phyloP scores from a whole-genome alignment of 2,888 invertebrate genomes.

The Parapristionchus giblindavisi region DNA sequence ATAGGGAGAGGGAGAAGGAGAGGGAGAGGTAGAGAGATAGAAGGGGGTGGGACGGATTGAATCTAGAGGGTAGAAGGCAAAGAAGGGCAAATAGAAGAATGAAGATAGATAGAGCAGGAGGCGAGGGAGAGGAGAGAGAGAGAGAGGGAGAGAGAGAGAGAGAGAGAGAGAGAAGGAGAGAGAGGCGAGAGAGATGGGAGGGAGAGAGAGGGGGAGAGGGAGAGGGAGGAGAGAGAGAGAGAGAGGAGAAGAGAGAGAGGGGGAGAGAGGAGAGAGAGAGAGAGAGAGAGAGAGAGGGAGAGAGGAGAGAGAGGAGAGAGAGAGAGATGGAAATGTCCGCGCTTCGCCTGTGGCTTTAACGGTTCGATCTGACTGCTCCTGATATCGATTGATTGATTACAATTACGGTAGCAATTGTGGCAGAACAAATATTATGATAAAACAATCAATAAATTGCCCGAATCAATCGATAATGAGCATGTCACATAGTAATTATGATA shows the following conservation, averaged over 20 bases:
- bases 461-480: no score
- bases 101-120: not conserved
- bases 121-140: not conserved
- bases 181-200: not conserved
- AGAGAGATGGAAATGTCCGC: not conserved
- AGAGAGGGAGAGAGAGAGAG: not conserved
- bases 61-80: not conserved
- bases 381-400: no score
- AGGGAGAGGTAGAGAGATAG: no score
- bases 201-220: not conserved
- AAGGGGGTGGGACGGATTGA: no score
- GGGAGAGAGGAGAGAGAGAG: not conserved
- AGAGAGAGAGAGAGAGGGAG: not conserved
- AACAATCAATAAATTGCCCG: no score
- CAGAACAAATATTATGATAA: no score
- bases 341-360: no score
- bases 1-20: no score
- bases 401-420: no score
- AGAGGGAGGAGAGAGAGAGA: not conserved
- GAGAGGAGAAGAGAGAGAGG: not conserved
- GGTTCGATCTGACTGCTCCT: no score
- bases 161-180: conserved; percentile 36
- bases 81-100: not conserved
- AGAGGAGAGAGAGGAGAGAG: not conserved
- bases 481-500: no score